Evolutionary conservation across 2,888 invertebrate genomes (phyloP), one percentile per base, ranked within the genome.

Genomic region (Actias luna): DNA sequence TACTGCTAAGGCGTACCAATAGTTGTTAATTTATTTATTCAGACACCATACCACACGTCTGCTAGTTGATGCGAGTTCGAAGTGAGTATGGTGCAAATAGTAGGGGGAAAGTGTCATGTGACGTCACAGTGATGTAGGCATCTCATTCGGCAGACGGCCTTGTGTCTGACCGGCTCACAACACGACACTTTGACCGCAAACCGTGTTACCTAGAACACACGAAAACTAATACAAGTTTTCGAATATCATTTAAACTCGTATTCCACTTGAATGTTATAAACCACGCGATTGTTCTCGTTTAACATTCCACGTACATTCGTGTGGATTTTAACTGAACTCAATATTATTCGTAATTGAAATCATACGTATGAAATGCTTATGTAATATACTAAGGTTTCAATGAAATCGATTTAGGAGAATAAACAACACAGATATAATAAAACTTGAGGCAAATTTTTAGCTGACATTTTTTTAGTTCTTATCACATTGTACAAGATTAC

Each of bases 111-210:
- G 39, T 59, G 31, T 36, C 58, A 58, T 31, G 25, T 63, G 59
- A 74, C 76, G 74, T 75, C 71, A 72, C 60, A 25, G 10, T 76
- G 76, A 74, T 74, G 75, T 71, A 63, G 8, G 7, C 46, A 55
- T 46, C 61, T 61, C 35, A 18, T 33, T 46, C 55, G 59, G 60
- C 52, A 10, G 52, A 0, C 63, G 74, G 73, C 75, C 75, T 75
- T 74, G 73, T 42, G 16, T 46, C 60, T 61, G 60, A 25, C 46
- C 60, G 60, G 52, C 50, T 63, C 50, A 62, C 60, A 59, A 61
- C 50, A 42, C 31, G 57, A 65, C 59, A 62, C 46, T 57, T 55
- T 55, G 27, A 60, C 50, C 57, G 22, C 36, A 29, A 39, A 29
- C n/a, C 35, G 31, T 55, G 33, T 60, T 60, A n/a, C 27, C 22